Percentiles rank a stretch among this genome's conserved stretches.
These are phyloP conservation scores for Okapia johnstoni DNA, from an alignment of 2,113 vertebrate genomes.

Conservation along the genomic window DNA sequence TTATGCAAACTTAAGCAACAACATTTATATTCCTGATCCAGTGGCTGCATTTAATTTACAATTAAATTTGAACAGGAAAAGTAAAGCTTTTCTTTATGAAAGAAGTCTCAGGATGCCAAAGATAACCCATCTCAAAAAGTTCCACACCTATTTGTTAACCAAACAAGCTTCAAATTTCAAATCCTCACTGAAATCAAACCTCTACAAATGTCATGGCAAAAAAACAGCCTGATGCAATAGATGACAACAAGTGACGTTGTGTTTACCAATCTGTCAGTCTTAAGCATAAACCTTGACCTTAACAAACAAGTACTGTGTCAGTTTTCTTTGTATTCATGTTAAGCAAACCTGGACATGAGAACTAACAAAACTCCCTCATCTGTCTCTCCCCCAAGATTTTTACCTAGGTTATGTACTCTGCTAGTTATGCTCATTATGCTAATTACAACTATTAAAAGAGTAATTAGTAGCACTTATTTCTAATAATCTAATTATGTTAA, in stretches of 20 bases:
- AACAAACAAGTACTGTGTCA: neutral
- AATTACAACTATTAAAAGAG: neutral
- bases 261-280: neutral
- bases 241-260: neutral
- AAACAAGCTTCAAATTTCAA: conserved; percentile 47
- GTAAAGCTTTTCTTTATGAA: neutral
- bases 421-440: neutral
- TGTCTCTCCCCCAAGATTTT: neutral
- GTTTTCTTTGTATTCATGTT: neutral
- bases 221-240: conserved; percentile 10
- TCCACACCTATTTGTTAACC: conserved; percentile 26
- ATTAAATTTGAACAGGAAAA: conserved; percentile 1
- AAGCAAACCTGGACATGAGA: neutral
- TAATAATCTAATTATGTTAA: neutral
- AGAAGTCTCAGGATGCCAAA: neutral
- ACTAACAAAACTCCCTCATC: neutral
- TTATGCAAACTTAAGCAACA: neutral
- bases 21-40: neutral
- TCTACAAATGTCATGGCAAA: conserved; percentile 40
- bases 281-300: neutral
- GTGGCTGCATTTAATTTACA: neutral
- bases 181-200: conserved; percentile 30
- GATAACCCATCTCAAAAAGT: neutral
- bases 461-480: neutral
- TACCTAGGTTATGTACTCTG: neutral